Conservation (phyloP, 2,888 invertebrate species). For the Yponomeuta plumbellus region DNA sequence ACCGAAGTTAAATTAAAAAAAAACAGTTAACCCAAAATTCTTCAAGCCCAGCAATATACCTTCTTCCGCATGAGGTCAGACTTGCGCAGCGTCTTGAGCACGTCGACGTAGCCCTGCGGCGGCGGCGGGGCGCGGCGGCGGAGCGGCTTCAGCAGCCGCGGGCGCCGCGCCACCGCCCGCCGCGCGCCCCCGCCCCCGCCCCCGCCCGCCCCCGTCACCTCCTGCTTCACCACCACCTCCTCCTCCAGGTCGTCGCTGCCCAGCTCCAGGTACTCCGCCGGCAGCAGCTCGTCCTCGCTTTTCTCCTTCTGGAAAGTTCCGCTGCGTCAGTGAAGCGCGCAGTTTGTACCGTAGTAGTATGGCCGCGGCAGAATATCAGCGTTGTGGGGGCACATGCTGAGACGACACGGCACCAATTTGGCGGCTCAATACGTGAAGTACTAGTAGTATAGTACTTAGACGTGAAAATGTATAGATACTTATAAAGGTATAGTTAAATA, state of each 20-base stretch:
- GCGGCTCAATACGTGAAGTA: no score
- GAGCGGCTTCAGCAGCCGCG: neutral
- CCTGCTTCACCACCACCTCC: conserved; percentile 37
- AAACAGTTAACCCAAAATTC: no score
- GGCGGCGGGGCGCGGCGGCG: neutral
- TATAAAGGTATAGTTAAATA: no score
- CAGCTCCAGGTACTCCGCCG: conserved; percentile 17
- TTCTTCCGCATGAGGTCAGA: neutral
- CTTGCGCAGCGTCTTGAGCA: conserved; percentile 24
- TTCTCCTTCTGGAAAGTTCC: conserved; percentile 12
- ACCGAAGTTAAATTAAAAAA: no score
- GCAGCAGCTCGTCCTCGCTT: conserved; percentile 27
- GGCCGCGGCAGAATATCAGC: no score
- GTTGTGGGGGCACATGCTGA: no score
- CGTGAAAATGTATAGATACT: no score
- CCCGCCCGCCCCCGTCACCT: neutral
- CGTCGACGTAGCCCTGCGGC: conserved; percentile 11
- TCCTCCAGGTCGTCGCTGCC: conserved; percentile 25
- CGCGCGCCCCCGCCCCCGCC: neutral
- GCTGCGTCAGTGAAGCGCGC: neutral
- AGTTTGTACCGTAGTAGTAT: no score
- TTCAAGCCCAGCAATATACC: neutral
- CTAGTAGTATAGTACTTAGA: no score
- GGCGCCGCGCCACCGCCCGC: neutral
- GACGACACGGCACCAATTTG: no score